Evolutionary conservation across 2,797 vertebrate genomes (phyloP), one percentile per base, ranked within the genome.

Genomic region (Phataginus tricuspis): DNA sequence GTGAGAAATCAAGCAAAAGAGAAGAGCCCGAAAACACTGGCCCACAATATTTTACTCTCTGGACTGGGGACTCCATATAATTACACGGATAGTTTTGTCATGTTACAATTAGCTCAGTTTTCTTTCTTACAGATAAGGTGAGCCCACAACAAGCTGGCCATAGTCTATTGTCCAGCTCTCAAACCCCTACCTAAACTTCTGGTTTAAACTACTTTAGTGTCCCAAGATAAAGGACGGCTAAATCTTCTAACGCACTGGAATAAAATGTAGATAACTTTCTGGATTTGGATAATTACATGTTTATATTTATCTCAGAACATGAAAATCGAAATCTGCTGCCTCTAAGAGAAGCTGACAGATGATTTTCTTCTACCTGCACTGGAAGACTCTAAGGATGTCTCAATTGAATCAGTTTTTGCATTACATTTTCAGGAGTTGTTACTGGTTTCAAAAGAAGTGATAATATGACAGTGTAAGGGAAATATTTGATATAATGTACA

Each of bases 311-410:
- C 8, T 55, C 79, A 88, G 53, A 49, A 11, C 16, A 57, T 57
- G 23, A 69, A 57, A 55, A 51, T 31, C 3, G 14, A 39, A 85
- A 31, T 10, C 4, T 42, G 4, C 29, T 55, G 2, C 55, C 1
- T 27, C 29, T 16, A 63, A n/a, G 13, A 51, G 57, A 89, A 84
- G 11, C 39, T 78, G 25, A 34, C 4, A 37, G 29, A 91, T 57
- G 7, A 27, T n/a, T 0, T 27, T 7, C 3, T 25, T 61, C 4
- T 77, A 18, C 3, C 31, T 2, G 42, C 2, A 45, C 45, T 29
- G 69, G 14, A 93, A 4, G 37, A 2, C 27, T 59, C 5, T 34
- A 59, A 34, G 4, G 7, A 37, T 27, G 34, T 29, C 19, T 72
- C 53, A 18, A 29, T 88, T 84, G 14, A 51, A 77, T 72, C 18